A percentile compares a stretch with the other conserved stretches of the same genome.
Conservation (phyloP, 1,140 invertebrate species). For the Polyergus mexicanus region DNA sequence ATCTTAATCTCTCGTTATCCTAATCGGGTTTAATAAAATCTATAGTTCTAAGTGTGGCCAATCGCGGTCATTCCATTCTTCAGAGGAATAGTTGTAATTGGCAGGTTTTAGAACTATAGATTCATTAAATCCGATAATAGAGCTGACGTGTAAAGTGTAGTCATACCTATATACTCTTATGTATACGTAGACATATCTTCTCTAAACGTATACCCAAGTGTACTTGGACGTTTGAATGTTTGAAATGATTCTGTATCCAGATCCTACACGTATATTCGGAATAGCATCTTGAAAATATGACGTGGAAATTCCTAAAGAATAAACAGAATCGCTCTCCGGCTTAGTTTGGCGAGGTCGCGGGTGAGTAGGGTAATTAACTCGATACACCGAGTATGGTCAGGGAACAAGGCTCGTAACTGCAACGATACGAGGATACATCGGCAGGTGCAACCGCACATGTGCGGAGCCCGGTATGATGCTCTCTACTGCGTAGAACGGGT, state of each 20-base stretch:
- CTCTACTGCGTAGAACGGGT: conserved; percentile 49
- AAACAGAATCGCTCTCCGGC: background rate
- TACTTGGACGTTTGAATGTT: background rate
- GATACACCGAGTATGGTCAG: conserved; percentile 38
- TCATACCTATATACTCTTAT: no score
- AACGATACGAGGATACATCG: conserved; percentile 44
- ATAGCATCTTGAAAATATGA: background rate
- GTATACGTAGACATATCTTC: background rate
- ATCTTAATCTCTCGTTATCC: no score
- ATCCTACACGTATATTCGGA: background rate
- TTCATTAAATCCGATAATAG: no score
- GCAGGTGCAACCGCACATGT: conserved; percentile 72
- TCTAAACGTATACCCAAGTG: background rate
- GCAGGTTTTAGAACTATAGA: no score
- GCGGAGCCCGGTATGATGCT: conserved; percentile 64
- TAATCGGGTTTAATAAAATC: no score
- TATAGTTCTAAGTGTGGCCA: no score
- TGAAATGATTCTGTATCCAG: background rate
- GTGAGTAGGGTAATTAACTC: conserved; percentile 40
- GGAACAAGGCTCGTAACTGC: conserved; percentile 26
- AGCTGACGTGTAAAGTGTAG: no score
- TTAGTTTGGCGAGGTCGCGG: conserved; percentile 25
- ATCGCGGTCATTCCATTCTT: no score
- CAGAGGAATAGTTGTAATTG: no score
- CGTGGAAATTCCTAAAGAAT: background rate